A percentile compares a stretch with the other conserved stretches of the same genome.
phyloP scores from a whole-genome alignment of 2,888 invertebrate species.

The Cephalotes varians region DNA sequence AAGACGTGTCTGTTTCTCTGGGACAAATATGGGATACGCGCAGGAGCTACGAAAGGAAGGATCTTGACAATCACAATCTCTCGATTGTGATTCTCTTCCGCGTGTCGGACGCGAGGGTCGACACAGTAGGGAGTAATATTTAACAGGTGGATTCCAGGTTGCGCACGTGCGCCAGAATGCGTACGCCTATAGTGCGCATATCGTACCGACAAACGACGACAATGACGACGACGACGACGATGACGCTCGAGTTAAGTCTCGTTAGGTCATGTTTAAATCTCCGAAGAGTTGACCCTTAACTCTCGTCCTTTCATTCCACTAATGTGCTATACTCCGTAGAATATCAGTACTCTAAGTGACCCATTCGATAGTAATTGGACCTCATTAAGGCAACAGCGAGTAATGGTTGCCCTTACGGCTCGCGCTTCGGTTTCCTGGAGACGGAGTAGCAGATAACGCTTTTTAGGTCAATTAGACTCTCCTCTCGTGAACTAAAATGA shows the following conservation, averaged over 20 bases:
- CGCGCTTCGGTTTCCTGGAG: conserved; percentile 66
- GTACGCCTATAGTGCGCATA: conserved; percentile 24
- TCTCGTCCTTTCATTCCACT: conserved; percentile 70
- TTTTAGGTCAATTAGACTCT: conserved; percentile 79
- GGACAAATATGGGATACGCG: background rate
- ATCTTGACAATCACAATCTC: too few relatives aligned
- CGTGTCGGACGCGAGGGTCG: conserved; percentile 32
- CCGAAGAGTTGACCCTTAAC: conserved; percentile 79
- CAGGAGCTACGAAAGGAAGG: background rate
- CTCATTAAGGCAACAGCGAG: conserved; percentile 82
- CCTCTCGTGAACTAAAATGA: conserved; percentile 56
- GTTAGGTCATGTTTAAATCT: conserved; percentile 66
- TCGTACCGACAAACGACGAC: conserved; percentile 41
- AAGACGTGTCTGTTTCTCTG: background rate
- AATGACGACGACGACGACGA: conserved; percentile 46
- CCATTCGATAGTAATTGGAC: conserved; percentile 83
- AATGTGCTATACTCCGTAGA: conserved; percentile 76
- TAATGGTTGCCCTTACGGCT: conserved; percentile 66
- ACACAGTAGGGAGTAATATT: conserved; percentile 66
- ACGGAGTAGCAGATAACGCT: conserved; percentile 72
- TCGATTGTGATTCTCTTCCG: conserved; percentile 27
- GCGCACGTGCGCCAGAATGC: conserved; percentile 59
- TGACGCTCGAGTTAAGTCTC: too few relatives aligned
- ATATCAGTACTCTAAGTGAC: conserved; percentile 81
- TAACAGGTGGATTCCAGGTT: conserved; percentile 67